These are phyloP conservation scores for Petroica traversi DNA, from an alignment of 2,113 vertebrate genomes.

Conservation along the genomic window DNA sequence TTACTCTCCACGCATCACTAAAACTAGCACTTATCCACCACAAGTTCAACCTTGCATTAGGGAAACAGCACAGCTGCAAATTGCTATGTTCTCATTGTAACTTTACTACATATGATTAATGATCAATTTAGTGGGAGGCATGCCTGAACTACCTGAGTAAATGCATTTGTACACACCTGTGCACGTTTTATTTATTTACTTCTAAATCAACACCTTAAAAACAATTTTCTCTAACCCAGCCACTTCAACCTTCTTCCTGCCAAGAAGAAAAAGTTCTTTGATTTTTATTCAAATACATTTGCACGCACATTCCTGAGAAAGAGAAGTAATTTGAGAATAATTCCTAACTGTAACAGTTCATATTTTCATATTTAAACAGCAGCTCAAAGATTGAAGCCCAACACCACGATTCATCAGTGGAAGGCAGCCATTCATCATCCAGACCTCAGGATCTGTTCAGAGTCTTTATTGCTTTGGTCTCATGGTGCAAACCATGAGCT, in stretches of 20 bases:
- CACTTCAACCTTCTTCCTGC: neutral
- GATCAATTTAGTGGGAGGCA: neutral
- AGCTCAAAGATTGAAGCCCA: neutral
- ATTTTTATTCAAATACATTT: neutral
- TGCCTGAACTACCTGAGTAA: neutral
- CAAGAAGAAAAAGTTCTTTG: neutral
- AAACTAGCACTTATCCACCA: neutral
- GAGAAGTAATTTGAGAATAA: neutral
- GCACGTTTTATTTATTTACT: neutral
- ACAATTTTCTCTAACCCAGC: neutral
- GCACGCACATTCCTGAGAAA: neutral
- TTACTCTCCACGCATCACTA: neutral
- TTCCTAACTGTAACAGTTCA: neutral
- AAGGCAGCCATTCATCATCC: conserved; percentile 84
- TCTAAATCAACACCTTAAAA: neutral
- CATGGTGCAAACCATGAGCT: conserved; percentile 60
- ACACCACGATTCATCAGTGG: conserved; percentile 41
- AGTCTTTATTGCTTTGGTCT: conserved; percentile 73
- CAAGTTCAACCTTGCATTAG: neutral
- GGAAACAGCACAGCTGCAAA: neutral
- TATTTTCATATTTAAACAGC: conserved; percentile 11
- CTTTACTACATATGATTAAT: neutral
- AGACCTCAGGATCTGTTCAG: conserved; percentile 65
- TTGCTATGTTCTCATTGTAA: neutral
- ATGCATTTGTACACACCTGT: neutral